These are phyloP conservation scores for Remorina albescens DNA, from an alignment of 2,797 vertebrate genomes.

Conservation along the genomic window DNA sequence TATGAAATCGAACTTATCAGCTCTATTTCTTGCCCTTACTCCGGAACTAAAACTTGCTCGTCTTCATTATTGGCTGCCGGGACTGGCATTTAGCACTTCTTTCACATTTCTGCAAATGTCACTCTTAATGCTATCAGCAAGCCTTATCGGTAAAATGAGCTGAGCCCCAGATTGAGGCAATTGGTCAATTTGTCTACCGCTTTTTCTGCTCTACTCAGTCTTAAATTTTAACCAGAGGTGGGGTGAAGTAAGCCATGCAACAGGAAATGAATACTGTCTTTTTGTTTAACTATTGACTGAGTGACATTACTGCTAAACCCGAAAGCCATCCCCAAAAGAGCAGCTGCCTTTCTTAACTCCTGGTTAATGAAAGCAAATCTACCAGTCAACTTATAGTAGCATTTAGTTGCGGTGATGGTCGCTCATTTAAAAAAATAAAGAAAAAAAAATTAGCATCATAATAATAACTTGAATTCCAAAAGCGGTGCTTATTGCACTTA, in stretches of 20 bases:
- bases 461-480: conserved; percentile 18
- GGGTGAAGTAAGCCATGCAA: conserved; percentile 5
- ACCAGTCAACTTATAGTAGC: not conserved
- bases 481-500: not conserved
- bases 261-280: conserved; percentile 4
- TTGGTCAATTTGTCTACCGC: conserved; percentile 14
- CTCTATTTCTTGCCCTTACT: conserved; percentile 25
- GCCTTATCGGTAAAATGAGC: conserved; percentile 26
- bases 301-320: conserved; percentile 16
- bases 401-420: conserved; percentile 31
- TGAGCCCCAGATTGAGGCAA: conserved; percentile 27
- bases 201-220: conserved; percentile 36
- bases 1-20: conserved; percentile 45
- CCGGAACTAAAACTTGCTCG: conserved; percentile 55
- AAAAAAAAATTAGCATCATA: conserved; percentile 1
- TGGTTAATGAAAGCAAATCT: conserved; percentile 25
- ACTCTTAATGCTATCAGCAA: conserved; percentile 40
- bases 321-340: conserved; percentile 21
- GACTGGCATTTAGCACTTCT: conserved; percentile 32
- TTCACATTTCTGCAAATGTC: conserved; percentile 50
- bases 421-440: conserved; percentile 18
- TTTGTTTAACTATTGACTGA: conserved; percentile 1
- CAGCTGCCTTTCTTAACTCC: conserved; percentile 42
- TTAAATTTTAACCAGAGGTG: not conserved
- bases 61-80: conserved; percentile 57